phyloP scores from a whole-genome alignment of 2,113 vertebrate genomes.

The Hypocryptadius cinnamomeus region DNA sequence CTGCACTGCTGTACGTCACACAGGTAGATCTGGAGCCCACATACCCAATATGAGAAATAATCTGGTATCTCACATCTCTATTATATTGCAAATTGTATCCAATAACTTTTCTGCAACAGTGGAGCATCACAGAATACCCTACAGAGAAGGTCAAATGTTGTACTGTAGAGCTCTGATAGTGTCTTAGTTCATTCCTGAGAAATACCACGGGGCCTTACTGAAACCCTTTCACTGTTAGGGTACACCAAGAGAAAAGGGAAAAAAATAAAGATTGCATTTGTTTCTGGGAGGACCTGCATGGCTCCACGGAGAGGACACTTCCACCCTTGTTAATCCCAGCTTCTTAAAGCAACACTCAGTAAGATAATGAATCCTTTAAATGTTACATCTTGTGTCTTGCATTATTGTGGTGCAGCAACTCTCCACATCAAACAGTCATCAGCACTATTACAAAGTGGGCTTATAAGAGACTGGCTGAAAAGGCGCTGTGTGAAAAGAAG shows the following conservation, averaged over 20 bases:
- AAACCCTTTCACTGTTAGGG: not conserved
- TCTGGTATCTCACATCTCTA: not conserved
- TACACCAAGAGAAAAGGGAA: not conserved
- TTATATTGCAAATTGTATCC: not conserved
- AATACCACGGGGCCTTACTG: not conserved
- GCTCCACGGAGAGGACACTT: conserved; percentile 51
- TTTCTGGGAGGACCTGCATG: conserved; percentile 2
- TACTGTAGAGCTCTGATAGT: not conserved
- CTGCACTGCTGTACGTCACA: rapidly evolving
- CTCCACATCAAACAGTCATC: conserved; percentile 93
- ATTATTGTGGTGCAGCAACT: conserved; percentile 84
- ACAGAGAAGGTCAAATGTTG: not conserved
- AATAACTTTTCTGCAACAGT: not conserved
- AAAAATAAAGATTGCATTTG: not conserved
- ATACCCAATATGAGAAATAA: not conserved
- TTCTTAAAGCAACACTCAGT: conserved; percentile 83
- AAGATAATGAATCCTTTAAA: conserved; percentile 94
- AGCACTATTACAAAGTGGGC: conserved; percentile 87
- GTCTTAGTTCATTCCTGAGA: not conserved
- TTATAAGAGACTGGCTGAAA: conserved; percentile 81
- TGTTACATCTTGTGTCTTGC: conserved; percentile 90
- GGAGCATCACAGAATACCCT: not conserved
- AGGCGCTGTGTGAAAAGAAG: conserved; percentile 94
- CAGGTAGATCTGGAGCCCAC: not conserved
- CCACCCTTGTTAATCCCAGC: conserved; percentile 65